phyloP scores from a whole-genome alignment of 2,888 invertebrate species.

The Scaptodrosophila latifasciaeformis region DNA sequence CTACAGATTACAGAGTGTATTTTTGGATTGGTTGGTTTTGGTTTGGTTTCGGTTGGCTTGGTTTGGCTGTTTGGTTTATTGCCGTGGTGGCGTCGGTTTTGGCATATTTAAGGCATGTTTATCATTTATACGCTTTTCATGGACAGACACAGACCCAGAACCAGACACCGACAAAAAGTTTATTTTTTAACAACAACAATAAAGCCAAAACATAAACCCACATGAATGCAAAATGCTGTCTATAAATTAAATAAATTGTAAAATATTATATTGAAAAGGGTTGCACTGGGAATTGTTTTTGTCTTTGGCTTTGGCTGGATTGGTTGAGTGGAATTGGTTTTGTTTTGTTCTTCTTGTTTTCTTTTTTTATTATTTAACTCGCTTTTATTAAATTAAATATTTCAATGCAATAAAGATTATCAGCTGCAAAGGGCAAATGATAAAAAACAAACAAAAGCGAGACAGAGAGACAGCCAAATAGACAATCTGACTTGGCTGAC shows the following conservation, averaged over 20 bases:
- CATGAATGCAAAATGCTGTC: constrained; percentile 13
- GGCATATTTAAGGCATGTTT: constrained; percentile 62
- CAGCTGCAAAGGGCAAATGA: constrained; percentile 56
- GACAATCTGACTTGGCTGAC: constrained; percentile 47
- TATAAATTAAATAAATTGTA: constrained; percentile 68
- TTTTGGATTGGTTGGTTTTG: too few species aligned
- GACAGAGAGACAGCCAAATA: constrained; percentile 26
- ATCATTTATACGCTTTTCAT: constrained; percentile 63
- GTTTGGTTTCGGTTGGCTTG: too few species aligned
- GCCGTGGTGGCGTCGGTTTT: constrained; percentile 48
- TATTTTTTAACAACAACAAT: constrained; percentile 12
- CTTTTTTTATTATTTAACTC: constrained; percentile 9
- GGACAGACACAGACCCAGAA: constrained; percentile 27
- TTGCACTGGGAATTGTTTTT: neutral
- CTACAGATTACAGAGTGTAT: too few species aligned
- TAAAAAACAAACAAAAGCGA: constrained; percentile 43
- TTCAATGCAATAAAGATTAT: constrained; percentile 67
- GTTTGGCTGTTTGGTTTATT: constrained; percentile 43
- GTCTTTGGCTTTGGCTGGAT: neutral
- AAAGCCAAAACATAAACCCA: neutral
- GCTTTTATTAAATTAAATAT: constrained; percentile 67
- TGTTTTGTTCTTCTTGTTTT: too few species aligned
- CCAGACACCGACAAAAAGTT: constrained; percentile 31
- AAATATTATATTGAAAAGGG: constrained; percentile 46
- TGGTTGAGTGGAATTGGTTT: neutral